Evolutionary conservation across 2,797 vertebrate genomes (phyloP).

Genomic region (Notoglanidium macrostoma): DNA sequence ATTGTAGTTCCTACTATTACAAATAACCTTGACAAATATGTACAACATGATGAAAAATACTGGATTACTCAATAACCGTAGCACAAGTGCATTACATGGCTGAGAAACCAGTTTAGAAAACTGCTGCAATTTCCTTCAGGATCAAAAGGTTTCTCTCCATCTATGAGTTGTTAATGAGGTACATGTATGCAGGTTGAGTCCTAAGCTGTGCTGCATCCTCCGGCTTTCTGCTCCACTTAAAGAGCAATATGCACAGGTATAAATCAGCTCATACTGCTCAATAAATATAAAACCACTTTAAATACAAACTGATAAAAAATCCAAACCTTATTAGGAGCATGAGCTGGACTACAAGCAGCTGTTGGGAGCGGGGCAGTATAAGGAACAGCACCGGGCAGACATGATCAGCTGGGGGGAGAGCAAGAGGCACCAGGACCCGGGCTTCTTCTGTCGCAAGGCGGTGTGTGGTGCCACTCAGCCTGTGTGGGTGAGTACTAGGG

Average conservation of each 20-base stretch:
- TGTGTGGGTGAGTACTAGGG: slow-evolving; percentile 80
- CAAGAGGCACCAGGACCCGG: slow-evolving; percentile 74
- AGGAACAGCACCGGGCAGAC: slow-evolving; percentile 80
- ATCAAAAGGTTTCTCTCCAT: neutral
- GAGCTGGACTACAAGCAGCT: slow-evolving; percentile 80
- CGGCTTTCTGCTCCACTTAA: slow-evolving; percentile 77
- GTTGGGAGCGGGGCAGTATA: slow-evolving; percentile 84
- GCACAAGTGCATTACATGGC: neutral
- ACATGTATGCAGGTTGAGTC: slow-evolving; percentile 63
- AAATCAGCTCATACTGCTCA: neutral
- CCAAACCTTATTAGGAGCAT: slow-evolving; percentile 75
- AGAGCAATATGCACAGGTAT: slow-evolving; percentile 72
- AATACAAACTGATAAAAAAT: neutral
- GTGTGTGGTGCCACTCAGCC: slow-evolving; percentile 72
- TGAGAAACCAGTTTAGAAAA: neutral
- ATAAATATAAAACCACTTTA: neutral
- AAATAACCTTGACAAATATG: neutral
- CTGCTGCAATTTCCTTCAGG: neutral
- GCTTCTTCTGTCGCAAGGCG: slow-evolving; percentile 85
- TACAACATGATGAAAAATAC: neutral
- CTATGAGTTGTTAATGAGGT: neutral
- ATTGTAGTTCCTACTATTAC: neutral
- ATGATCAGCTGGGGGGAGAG: slow-evolving; percentile 93
- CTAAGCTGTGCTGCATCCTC: slow-evolving; percentile 65
- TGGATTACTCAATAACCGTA: neutral